Evolutionary conservation across 2,797 vertebrate species (phyloP).

Genomic region (Cheirogaleus major): DNA sequence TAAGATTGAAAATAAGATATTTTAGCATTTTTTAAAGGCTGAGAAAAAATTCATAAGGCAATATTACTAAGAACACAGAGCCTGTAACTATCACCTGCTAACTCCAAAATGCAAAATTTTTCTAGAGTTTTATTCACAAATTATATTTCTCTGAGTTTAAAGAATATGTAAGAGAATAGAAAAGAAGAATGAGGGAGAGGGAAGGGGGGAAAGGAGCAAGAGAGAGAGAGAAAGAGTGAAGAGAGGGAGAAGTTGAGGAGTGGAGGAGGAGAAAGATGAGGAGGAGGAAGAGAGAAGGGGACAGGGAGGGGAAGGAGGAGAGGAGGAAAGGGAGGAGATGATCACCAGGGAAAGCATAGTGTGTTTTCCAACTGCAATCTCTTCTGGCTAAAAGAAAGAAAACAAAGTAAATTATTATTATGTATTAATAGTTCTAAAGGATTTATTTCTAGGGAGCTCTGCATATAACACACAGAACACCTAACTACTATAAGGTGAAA

Average conservation of each 20-base stretch:
- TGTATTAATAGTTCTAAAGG: background rate
- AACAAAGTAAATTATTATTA: background rate
- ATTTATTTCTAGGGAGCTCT: background rate
- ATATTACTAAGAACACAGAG: background rate
- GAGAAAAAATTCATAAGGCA: background rate
- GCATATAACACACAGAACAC: background rate
- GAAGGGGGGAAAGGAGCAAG: background rate
- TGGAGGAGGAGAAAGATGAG: accelerated
- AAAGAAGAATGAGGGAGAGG: background rate
- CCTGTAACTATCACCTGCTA: background rate
- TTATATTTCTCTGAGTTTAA: background rate
- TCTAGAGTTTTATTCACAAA: background rate
- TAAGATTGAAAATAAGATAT: background rate
- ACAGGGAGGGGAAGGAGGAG: too few species aligned
- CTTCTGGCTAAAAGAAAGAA: background rate
- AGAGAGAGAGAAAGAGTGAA: accelerated
- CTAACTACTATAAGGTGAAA: background rate
- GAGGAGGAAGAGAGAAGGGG: too few species aligned
- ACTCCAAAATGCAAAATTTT: background rate
- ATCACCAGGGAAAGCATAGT: background rate
- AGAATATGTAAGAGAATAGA: background rate
- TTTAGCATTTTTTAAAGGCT: background rate
- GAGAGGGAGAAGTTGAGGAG: background rate
- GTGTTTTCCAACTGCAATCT: background rate
- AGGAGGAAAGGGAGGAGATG: accelerated